Conservation (phyloP, 2,888 invertebrate species). For the Dermolepida albohirtum region DNA sequence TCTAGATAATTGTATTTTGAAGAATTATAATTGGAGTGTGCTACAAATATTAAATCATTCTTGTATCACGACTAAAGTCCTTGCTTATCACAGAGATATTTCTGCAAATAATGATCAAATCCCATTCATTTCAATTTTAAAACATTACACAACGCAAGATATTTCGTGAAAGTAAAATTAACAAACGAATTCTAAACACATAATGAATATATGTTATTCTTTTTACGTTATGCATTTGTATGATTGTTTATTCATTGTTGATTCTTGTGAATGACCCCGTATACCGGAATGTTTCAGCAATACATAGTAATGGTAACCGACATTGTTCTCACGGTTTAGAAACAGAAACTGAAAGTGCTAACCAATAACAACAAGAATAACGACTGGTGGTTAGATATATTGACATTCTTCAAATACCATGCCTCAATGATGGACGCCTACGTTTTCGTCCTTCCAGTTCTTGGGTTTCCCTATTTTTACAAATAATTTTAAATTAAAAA, state of each 20-base stretch:
- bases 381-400: constrained; percentile 18
- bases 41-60: no score
- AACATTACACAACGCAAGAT: no score
- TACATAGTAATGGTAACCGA: constrained; percentile 26
- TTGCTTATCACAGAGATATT: no score
- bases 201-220: no score
- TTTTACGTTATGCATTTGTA: background rate
- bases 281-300: constrained; percentile 8
- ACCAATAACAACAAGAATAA: constrained; percentile 8
- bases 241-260: background rate
- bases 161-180: no score
- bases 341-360: constrained; percentile 46
- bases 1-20: no score
- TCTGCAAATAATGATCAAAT: no score
- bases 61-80: no score
- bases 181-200: no score
- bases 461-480: background rate
- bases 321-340: constrained; percentile 47
- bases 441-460: constrained; percentile 12
- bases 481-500: no score
- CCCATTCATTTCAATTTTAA: no score
- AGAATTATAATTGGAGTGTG: no score
- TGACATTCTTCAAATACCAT: constrained; percentile 38
- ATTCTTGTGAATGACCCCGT: background rate
- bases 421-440: constrained; percentile 36